Conservation (phyloP, 2,113 vertebrate genomes). For the Apus apus region DNA sequence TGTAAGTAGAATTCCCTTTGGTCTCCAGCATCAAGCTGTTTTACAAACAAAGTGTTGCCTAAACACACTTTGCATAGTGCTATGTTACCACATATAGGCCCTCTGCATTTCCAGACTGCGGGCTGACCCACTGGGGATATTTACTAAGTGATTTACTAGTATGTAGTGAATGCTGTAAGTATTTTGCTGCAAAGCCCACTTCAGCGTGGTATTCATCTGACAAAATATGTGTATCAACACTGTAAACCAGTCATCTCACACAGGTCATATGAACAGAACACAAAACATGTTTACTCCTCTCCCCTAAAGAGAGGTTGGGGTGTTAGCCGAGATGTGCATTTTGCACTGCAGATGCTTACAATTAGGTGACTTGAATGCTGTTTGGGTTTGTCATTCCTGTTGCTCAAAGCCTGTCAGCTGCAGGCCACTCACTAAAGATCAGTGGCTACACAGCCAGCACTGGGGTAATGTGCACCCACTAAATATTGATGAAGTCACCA, state of each 20-base stretch:
- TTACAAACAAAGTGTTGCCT: neutral
- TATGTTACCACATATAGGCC: neutral
- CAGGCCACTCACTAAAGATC: neutral
- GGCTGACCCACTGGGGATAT: neutral
- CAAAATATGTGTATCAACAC: neutral
- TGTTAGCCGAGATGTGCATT: neutral
- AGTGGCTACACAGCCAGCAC: neutral
- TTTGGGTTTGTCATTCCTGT: neutral
- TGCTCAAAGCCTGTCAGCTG: neutral
- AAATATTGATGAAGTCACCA: neutral
- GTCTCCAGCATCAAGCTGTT: neutral
- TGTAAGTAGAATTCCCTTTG: conserved; percentile 14
- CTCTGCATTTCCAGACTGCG: neutral
- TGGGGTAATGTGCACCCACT: neutral
- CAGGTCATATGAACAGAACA: neutral
- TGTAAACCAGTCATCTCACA: neutral
- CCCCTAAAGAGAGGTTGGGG: neutral
- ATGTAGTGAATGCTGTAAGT: neutral
- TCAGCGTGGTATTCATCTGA: neutral
- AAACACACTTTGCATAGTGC: neutral
- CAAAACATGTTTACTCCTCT: neutral
- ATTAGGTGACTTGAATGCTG: neutral
- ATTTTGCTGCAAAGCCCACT: neutral
- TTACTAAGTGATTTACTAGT: neutral
- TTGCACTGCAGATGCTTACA: neutral